These are phyloP conservation scores for Acleris literana DNA, from an alignment of 2,888 invertebrate species.

Conservation along the genomic window DNA sequence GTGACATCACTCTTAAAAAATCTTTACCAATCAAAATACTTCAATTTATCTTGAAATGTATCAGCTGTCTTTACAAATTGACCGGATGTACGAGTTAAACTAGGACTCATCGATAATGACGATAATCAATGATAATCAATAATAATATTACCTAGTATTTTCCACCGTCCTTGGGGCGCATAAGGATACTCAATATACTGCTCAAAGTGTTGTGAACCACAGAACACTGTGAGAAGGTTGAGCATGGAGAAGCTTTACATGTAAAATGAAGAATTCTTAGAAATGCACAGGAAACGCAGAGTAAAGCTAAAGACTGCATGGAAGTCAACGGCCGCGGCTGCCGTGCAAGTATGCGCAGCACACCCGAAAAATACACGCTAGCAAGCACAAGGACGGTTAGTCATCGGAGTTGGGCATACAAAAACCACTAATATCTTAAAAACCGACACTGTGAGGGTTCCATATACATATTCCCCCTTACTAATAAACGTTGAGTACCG, in stretches of 20 bases:
- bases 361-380: conserved; percentile 13
- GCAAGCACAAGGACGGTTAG: not conserved
- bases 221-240: not conserved
- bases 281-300: conserved; percentile 33
- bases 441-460: not conserved
- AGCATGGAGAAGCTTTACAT: conserved; percentile 3
- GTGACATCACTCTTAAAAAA: conserved; percentile 16
- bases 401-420: conserved; percentile 43
- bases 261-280: conserved; percentile 26
- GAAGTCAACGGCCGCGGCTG: conserved; percentile 32
- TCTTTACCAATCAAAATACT: not conserved
- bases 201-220: no score
- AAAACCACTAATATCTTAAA: conserved; percentile 23
- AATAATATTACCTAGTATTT: not conserved
- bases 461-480: no score
- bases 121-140: not conserved
- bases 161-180: not conserved
- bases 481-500: no score
- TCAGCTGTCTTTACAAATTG: conserved; percentile 12
- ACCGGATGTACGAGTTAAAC: not conserved
- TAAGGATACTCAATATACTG: no score
- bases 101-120: not conserved
- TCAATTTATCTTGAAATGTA: not conserved
- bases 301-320: conserved; percentile 21
- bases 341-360: conserved; percentile 13